Percentiles rank a stretch among this genome's conserved stretches.
phyloP scores from a whole-genome alignment of 2,797 vertebrate species.

The Percopsis omiscomaycus region DNA sequence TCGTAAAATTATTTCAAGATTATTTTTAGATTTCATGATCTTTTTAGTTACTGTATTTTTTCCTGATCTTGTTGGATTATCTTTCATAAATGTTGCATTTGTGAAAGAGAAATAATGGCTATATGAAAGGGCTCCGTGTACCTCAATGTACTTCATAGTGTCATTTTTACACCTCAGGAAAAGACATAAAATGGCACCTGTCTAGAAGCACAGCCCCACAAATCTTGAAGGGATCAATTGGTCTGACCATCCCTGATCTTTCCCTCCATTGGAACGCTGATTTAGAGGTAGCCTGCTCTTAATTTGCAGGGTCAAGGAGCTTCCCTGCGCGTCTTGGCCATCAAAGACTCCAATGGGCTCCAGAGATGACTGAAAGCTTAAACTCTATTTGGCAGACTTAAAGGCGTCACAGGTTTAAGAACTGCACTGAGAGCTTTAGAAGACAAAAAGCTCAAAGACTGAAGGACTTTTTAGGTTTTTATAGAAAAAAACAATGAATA shows the following conservation, averaged over 20 bases:
- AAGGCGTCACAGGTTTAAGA: constrained; percentile 18
- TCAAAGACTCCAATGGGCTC: constrained; percentile 21
- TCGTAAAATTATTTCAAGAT: too few species aligned
- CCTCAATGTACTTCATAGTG: constrained; percentile 31
- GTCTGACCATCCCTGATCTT: constrained; percentile 33
- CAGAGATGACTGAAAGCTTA: constrained; percentile 32
- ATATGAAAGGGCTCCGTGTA: constrained; percentile 29
- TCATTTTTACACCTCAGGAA: constrained; percentile 34
- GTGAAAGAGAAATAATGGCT: too few species aligned
- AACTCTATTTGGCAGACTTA: constrained; percentile 19
- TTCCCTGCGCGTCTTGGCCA: constrained; percentile 24
- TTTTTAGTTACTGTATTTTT: too few species aligned
- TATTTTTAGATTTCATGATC: too few species aligned
- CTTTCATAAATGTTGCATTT: too few species aligned
- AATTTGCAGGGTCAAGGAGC: constrained; percentile 39
- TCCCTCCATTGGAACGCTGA: constrained; percentile 32
- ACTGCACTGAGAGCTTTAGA: constrained; percentile 10
- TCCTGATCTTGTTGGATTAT: too few species aligned
- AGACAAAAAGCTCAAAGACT: constrained; percentile 1
- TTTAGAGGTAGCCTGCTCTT: constrained; percentile 56
- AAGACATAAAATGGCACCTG: constrained; percentile 50
- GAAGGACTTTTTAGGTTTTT: constrained; percentile 1
- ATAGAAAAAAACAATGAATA: too few species aligned
- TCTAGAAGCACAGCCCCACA: constrained; percentile 40
- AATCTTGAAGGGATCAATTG: constrained; percentile 52